Percentiles rank a stretch among this genome's conserved stretches.
Conservation (phyloP, 2,888 invertebrate species). For the Spodoptera littoralis region DNA sequence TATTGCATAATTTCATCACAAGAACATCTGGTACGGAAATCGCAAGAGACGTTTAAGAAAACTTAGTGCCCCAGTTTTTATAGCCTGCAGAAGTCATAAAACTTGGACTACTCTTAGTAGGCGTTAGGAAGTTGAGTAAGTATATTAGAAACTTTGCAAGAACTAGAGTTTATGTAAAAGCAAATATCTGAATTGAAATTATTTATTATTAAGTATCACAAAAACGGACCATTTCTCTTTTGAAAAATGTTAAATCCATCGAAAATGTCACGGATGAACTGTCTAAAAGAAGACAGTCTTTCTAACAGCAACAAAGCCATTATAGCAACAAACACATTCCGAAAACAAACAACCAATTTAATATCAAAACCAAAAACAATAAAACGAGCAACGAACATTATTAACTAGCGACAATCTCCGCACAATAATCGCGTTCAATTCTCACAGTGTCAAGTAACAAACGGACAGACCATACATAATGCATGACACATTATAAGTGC, state of each 20-base stretch:
- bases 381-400: constrained; percentile 24
- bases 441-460: constrained; percentile 56
- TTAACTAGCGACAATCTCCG: constrained; percentile 43
- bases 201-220: no score
- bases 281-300: no score
- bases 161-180: no score
- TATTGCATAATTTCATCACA: constrained; percentile 3
- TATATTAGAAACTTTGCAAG: not conserved
- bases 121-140: constrained; percentile 1
- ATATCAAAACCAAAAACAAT: constrained; percentile 20
- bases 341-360: constrained; percentile 15
- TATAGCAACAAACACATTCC: not conserved
- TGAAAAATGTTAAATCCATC: no score
- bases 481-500: constrained; percentile 67
- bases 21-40: constrained; percentile 2
- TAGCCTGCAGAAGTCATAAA: constrained; percentile 8
- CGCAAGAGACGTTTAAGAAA: constrained; percentile 3
- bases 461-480: constrained; percentile 69
- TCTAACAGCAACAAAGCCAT: not conserved
- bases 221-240: no score
- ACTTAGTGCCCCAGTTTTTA: constrained; percentile 10
- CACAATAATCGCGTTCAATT: constrained; percentile 49
- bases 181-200: no score
- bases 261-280: no score
- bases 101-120: constrained; percentile 2